Evolutionary conservation across 1,140 invertebrate species (phyloP), one percentile per base, ranked within the genome.

Genomic region (Drosophila kohkoa): DNA sequence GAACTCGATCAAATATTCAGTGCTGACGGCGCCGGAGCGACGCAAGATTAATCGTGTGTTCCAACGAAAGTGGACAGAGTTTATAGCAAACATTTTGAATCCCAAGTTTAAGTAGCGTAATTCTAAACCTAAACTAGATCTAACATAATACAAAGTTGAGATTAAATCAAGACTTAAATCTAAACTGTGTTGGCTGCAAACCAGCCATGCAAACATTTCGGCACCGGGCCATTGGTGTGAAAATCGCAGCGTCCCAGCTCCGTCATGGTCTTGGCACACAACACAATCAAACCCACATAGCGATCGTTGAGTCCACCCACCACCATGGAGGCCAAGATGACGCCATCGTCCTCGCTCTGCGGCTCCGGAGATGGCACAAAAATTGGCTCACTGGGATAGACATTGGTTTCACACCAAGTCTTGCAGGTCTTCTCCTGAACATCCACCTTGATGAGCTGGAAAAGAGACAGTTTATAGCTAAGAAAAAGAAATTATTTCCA

Each of bases 301-400:
- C 94, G 94, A 66, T 94, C 94, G 16, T 94, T 93, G 1, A 92
- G 68, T 59, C 93, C 88, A 1, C 95, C 95, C 93, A 95, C 96
- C 1, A 97, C 93, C 63, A 97, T 92, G 1, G 95, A 94, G 43
- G 96, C 95, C 13, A 97, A 69, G 1, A 97, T 79, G 4, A 97
- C 94, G 0, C 96, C 96, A 77, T 97, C 96, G 81, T 97, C 96
- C 93, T 97, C 96, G 95, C 96, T 96, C 93, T 94, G 93, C 13
- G 95, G 93, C 67, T 95, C 91, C 8, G 97, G 96, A 10, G 93
- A 81, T 1, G 96, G 94, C 8, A 98, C 95, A 92, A 98, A 98
- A 64, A 98, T 95, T 0, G 97, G 97, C 92, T 98, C 97, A 82
- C 97, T 97, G 1, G 97, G 96, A 91, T 96, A 97, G 59, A 95